Evolutionary conservation across 2,113 vertebrate genomes (phyloP).

Genomic region (Eudyptes chrysolophus): DNA sequence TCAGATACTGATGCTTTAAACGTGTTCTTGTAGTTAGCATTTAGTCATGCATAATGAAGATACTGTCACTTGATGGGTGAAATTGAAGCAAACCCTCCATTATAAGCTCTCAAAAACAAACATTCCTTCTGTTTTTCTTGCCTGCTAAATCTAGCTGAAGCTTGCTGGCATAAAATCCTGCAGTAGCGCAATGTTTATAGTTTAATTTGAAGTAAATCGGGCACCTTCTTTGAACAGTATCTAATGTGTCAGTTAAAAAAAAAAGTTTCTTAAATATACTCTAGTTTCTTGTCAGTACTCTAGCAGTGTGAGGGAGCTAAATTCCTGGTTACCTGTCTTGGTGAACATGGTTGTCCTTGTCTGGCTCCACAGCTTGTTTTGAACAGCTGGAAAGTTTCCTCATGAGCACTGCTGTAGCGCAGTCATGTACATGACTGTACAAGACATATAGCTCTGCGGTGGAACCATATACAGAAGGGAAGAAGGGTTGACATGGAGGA

Average conservation of each 20-base stretch:
- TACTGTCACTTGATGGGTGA: neutral
- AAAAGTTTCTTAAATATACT: neutral
- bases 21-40: neutral
- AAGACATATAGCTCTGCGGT: neutral
- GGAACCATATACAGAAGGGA: neutral
- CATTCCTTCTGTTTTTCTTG: neutral
- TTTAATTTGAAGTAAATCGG: neutral
- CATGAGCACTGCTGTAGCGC: neutral
- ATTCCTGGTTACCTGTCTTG: neutral
- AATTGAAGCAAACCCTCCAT: neutral
- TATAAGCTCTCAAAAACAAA: neutral
- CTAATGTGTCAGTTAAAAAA: neutral
- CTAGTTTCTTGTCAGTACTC: neutral
- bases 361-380: neutral
- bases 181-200: neutral
- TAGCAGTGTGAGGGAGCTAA: neutral
- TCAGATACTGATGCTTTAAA: neutral
- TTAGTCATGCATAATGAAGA: neutral
- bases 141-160: neutral
- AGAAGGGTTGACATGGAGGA: neutral
- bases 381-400: neutral
- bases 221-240: neutral
- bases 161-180: neutral
- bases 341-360: neutral
- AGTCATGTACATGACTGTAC: fast-evolving